Base-by-base conservation (phyloP, 2,113 vertebrate species). In the Tapirus terrestris region DNA sequence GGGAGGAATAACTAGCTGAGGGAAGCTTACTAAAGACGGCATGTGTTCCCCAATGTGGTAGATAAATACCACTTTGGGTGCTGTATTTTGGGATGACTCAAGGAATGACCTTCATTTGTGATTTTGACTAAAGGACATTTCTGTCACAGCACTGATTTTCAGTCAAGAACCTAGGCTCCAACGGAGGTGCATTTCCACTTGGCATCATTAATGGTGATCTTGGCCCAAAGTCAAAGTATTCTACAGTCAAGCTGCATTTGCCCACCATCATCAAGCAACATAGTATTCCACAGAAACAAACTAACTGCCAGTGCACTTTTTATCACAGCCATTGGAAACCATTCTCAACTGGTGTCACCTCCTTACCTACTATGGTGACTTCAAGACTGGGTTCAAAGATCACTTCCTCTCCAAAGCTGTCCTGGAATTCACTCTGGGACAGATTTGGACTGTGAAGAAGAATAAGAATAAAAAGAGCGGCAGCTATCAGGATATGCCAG, bases 401-500 rank as follows among this genome's bases (percentile, higher is more conserved):
- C 63, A 63, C 39, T 92, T 51, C 67, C 81, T 90, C 58, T 90
- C 43, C 70, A 60, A 53, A 76, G n/a, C 25, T 0, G 20, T 83
- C 48, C 80, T 80, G 81, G 72, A 72, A 65, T 29, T 31, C 56
- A 53, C 60, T n/a, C 31, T 0, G 31, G n/a, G 51, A 58, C 86
- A 84, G 31, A 88, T 25, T 5, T 88, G 39, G 36, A 68, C 20
- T 3, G 27, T 12, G 16, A 92, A 79, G 79, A 83, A 87, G 36
- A 53, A 51, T 36, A 25, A 67, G 65, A 43, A 13, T 5, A 48
- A 11, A 36, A n/a, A 87, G 45, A 61, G n/a, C 8, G 80, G 51
- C 1, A 11, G n/a, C 51, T 14, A 18, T 12, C 27, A 31, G n/a
- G 31, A 7, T 1, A 45, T 0, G 10, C 56, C 51, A 9, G 68